These are phyloP conservation scores for Arvicanthis niloticus DNA, from an alignment of 2,113 vertebrate genomes.

Conservation along the genomic window DNA sequence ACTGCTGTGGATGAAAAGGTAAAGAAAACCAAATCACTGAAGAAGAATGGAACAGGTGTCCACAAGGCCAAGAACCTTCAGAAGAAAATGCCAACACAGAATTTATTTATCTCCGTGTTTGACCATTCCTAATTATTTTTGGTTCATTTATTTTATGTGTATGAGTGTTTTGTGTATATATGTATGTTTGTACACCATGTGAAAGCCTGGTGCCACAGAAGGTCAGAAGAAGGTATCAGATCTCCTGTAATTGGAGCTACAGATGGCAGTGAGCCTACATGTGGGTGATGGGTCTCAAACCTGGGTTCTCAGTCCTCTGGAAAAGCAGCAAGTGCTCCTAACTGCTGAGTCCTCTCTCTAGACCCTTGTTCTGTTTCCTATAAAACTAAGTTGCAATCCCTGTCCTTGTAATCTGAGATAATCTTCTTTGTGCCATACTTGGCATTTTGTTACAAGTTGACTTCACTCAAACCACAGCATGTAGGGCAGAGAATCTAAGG, in stretches of 20 bases:
- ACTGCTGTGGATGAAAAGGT: background rate
- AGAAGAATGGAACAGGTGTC: background rate
- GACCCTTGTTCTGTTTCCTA: background rate
- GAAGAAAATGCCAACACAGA: background rate
- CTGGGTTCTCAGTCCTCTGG: background rate
- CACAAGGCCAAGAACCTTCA: background rate
- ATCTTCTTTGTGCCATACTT: background rate
- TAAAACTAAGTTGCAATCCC: too few species aligned
- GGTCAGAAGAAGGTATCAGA: background rate
- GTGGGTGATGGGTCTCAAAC: background rate
- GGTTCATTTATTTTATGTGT: background rate
- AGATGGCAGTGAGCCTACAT: background rate
- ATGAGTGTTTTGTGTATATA: background rate
- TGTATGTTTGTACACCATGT: background rate
- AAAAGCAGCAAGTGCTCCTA: background rate
- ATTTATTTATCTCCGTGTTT: background rate
- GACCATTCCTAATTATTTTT: background rate
- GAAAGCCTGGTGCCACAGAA: background rate
- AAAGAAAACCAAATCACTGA: background rate
- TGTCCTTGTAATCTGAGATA: background rate
- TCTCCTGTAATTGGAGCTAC: background rate
- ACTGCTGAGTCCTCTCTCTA: background rate
- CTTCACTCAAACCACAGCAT: background rate
- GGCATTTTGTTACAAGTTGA: background rate
- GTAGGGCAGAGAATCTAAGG: background rate